Conservation (phyloP, 2,113 vertebrate genomes). For the Procavia capensis region DNA sequence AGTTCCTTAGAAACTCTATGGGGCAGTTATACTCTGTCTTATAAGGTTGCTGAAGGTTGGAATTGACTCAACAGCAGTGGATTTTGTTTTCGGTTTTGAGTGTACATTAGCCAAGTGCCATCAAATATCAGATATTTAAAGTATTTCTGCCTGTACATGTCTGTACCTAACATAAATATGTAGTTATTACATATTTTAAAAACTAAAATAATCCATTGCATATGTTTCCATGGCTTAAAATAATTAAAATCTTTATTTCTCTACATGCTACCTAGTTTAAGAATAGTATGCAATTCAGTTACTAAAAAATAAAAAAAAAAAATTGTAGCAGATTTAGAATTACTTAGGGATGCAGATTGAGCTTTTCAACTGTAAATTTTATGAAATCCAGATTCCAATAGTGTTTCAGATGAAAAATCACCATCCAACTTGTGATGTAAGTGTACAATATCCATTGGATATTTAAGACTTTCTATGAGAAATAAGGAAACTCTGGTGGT, state of each 20-base stretch:
- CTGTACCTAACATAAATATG: background rate
- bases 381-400: background rate
- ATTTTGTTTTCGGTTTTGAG: too few relatives aligned
- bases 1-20: too few relatives aligned
- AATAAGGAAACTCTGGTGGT: background rate
- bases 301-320: background rate
- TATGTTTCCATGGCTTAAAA: background rate
- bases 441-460: background rate
- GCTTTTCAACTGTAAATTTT: background rate
- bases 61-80: too few relatives aligned
- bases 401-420: background rate
- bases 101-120: too few relatives aligned
- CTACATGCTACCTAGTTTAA: background rate
- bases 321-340: background rate
- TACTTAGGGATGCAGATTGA: background rate
- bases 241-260: background rate
- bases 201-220: background rate
- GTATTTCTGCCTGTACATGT: background rate
- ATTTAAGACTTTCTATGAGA: constrained; percentile 1
- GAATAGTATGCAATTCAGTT: background rate
- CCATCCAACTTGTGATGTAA: background rate
- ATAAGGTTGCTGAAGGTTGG: too few relatives aligned
- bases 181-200: background rate
- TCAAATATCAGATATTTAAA: background rate
- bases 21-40: too few relatives aligned